Base-by-base conservation (phyloP, 1,140 invertebrate genomes). In the Paralvinella palmiformis region DNA sequence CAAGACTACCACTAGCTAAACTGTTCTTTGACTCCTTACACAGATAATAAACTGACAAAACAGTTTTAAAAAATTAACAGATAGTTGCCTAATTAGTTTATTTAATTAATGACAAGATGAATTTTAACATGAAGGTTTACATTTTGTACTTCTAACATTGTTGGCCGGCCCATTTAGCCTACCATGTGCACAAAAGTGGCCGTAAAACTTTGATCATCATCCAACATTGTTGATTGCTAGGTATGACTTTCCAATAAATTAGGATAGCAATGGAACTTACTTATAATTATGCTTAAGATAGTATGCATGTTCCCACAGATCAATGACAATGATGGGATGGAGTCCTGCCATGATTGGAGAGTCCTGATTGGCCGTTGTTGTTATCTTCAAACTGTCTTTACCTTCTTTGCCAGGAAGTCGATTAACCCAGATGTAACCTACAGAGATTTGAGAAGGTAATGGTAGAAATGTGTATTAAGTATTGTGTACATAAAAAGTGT, bases 281-380 rank as follows among this genome's bases (percentile, higher is more conserved):
- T n/a, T n/a, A n/a, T n/a, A n/a, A n/a, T n/a, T n/a, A n/a, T 77
- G 69, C 67, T 79, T 75, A 15, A 79, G 59, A 59, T 76, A 77
- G 61, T 79, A 79, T 13, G 78, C 75, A 70, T 79, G 78, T 56
- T 79, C 75, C 77, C 78, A 79, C 6, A 79, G 70, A 68, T 79
- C 76, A 41, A 78, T 63, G 1, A 69, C 73, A 15, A 76, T 58
- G 15, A 79, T 69, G 59, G 76, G 76, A 48, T 64, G 44, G 36
- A 76, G 68, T 32, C 68, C 68, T 44, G 70, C 20, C 35, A 68
- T 67, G 29, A 78, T 45, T n/a, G 76, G 75, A 36, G 71, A 71
- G 62, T 78, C 75, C 68, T 79, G 75, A 68, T 79, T 78, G 41
- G 68, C 53, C 45, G 75, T 75, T 41, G 67, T 69, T 7, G 68